Conservation (phyloP, 2,888 invertebrate genomes). For the Sarcophaga subvicina region DNA sequence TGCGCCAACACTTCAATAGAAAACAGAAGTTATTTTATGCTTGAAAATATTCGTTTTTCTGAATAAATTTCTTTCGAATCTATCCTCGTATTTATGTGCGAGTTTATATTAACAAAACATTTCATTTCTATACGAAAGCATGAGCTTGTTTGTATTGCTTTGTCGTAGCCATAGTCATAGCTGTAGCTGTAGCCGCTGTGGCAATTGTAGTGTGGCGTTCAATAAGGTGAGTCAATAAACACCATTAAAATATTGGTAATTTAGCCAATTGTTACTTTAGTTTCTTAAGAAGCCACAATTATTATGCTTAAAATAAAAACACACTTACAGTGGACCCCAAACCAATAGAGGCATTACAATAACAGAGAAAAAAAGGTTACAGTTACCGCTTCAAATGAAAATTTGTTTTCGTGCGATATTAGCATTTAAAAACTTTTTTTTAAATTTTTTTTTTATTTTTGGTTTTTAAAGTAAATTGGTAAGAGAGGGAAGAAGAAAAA, state of each 20-base stretch:
- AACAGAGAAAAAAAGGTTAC: conserved; percentile 20
- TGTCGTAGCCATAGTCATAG: neutral
- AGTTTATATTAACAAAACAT: neutral
- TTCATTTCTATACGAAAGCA: neutral
- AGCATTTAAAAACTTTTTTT: neutral
- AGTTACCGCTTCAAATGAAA: conserved; percentile 43
- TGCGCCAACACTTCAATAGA: too few relatives aligned
- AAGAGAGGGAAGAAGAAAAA: neutral
- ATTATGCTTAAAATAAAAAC: conserved; percentile 31
- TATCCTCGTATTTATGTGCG: too few relatives aligned
- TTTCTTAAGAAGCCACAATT: conserved; percentile 62
- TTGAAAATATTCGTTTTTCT: too few relatives aligned
- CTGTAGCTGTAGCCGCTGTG: neutral
- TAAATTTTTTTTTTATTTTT: neutral
- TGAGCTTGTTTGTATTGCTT: neutral
- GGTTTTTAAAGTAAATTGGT: neutral
- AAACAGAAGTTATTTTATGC: too few relatives aligned
- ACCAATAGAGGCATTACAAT: conserved; percentile 5
- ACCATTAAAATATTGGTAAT: conserved; percentile 64
- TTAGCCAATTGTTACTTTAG: conserved; percentile 59
- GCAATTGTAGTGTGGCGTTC: conserved; percentile 44
- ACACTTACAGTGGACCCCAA: neutral
- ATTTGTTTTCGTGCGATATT: neutral
- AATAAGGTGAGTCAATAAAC: conserved; percentile 72
- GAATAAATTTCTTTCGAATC: too few relatives aligned